Base-by-base conservation (phyloP, 1,140 invertebrate species). In the Phortica variegata region DNA sequence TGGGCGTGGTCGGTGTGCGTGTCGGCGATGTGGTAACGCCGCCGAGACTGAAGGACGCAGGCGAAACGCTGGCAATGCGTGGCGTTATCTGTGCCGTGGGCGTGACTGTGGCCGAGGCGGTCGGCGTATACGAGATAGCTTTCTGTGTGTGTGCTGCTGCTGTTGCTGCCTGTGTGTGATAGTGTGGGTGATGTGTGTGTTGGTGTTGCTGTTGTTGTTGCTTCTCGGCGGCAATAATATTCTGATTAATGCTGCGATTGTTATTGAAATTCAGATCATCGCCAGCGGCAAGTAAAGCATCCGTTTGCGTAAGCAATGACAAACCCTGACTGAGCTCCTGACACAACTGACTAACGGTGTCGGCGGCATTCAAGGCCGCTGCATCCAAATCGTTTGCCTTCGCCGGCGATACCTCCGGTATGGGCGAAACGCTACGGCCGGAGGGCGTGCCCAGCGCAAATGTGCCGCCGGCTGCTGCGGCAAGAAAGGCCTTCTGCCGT, bases 301-400 rank as follows among this genome's bases (percentile, higher is more conserved):
- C 87, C 58, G 79, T 86, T 52, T 85, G 85, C 2, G 87, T 86
- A 4, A 94, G 80, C 48, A 91, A 79, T 21, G 87, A 87, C 13
- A 95, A 79, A 13, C 90, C 91, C 73, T 87, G 87, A 23, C 89
- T 88, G 23, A 95, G 79, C 68, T 95, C 89, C 75, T 93, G 89
- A 78, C 91, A 94, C 80, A 93, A 85, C 49, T 89, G 88, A 54
- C 89, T 88, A 16, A 94, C 90, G 13, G 87, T 85, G 72, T 92
- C 87, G 37, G 65, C 61, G 10, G 63, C 62, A 10, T 81, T 82
- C n/a, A 38, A 9, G 12, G 53, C 52, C 13, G 51, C 21, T 6
- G 56, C 49, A 15, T 47, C 46, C n/a, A 63, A 54, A 2, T 34
- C 44, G n/a, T 39, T 49, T 0, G 55, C 50, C 49, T 69, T 68